phyloP scores from a whole-genome alignment of 2,113 vertebrate genomes.

The Trematomus loennbergii region DNA sequence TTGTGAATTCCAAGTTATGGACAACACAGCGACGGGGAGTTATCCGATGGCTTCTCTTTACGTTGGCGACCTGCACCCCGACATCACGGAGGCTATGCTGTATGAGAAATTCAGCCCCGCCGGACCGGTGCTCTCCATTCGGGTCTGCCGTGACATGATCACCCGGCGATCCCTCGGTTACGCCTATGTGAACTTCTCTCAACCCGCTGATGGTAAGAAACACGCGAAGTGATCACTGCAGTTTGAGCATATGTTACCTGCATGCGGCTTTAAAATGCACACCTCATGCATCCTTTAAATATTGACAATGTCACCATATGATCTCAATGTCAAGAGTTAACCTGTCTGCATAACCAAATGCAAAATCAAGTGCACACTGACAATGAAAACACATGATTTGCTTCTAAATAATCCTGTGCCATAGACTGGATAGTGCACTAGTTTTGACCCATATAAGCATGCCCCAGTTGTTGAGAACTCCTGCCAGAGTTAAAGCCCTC shows the following conservation, averaged over 20 bases:
- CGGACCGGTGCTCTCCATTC: constrained; percentile 98
- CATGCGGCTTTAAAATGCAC: not conserved
- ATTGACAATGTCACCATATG: constrained; percentile 26
- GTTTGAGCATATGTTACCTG: not conserved
- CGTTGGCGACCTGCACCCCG: constrained; percentile 98
- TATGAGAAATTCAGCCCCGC: constrained; percentile 99
- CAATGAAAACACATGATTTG: not conserved
- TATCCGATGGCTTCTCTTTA: constrained; percentile 99
- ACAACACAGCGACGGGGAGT: constrained; percentile 87
- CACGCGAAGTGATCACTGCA: not conserved
- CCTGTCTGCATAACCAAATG: not conserved
- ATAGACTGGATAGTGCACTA: constrained; percentile 17
- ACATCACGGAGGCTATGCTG: constrained; percentile 99
- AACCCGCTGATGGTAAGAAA: constrained; percentile 95
- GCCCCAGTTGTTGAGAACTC: constrained; percentile 59
- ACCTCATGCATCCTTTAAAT: not conserved
- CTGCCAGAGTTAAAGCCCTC: not conserved
- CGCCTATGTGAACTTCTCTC: constrained; percentile 99
- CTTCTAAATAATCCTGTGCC: not conserved
- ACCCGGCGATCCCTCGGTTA: constrained; percentile 97
- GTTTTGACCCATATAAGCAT: constrained; percentile 72
- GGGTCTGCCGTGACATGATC: constrained; percentile 99
- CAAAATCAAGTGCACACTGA: not conserved
- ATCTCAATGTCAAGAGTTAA: not conserved
- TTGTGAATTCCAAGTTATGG: constrained; percentile 76